Conservation (phyloP, 2,888 invertebrate species). For the Altica lythri region DNA sequence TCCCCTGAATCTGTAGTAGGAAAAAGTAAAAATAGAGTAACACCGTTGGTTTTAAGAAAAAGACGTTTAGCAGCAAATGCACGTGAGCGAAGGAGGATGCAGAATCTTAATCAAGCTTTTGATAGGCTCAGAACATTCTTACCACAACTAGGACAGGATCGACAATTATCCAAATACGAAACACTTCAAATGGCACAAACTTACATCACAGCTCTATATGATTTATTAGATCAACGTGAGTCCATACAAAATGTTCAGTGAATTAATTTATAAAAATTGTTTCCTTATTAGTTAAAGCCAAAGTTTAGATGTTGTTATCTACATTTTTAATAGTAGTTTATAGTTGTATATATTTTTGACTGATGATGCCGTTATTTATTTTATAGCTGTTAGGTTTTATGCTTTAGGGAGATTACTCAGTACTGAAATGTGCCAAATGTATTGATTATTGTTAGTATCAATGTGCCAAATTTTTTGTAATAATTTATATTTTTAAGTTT, state of each 20-base stretch:
- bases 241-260: slow-evolving; percentile 29
- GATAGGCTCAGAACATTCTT: slow-evolving; percentile 87
- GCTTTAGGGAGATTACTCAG: background rate
- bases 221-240: slow-evolving; percentile 64
- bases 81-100: slow-evolving; percentile 89
- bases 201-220: slow-evolving; percentile 89
- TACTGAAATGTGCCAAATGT: slow-evolving; percentile 21
- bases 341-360: slow-evolving; percentile 17
- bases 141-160: slow-evolving; percentile 89
- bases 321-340: slow-evolving; percentile 23
- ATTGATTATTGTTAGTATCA: slow-evolving; percentile 1
- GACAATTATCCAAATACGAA: slow-evolving; percentile 93
- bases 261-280: slow-evolving; percentile 3
- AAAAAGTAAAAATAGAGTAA: slow-evolving; percentile 59
- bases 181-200: slow-evolving; percentile 97
- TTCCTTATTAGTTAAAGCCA: slow-evolving; percentile 25
- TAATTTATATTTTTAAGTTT: slow-evolving; percentile 3
- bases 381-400: slow-evolving; percentile 3
- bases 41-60: slow-evolving; percentile 78
- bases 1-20: slow-evolving; percentile 45
- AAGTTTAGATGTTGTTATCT: slow-evolving; percentile 36
- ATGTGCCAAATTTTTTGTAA: slow-evolving; percentile 26
- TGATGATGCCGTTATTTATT: slow-evolving; percentile 26
- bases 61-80: slow-evolving; percentile 91
- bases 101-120: slow-evolving; percentile 92